A percentile compares a stretch with the other conserved stretches of the same genome.
phyloP scores from a whole-genome alignment of 2,888 invertebrate species.

The Geophilus truncorum region DNA sequence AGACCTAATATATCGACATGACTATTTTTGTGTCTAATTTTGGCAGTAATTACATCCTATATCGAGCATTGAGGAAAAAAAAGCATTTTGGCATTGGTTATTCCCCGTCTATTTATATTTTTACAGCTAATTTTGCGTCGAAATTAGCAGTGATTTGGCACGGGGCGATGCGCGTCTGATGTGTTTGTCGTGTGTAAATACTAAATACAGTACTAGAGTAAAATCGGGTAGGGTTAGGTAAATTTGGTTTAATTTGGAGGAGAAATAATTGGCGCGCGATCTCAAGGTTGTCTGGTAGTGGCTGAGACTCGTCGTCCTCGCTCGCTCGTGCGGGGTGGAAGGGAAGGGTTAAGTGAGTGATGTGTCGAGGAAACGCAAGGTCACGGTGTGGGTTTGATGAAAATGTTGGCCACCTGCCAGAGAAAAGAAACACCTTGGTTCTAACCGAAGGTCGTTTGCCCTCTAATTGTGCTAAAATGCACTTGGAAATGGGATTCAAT shows the following conservation, averaged over 20 bases:
- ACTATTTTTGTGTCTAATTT: no score
- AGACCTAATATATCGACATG: no score
- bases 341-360: slow-evolving; percentile 18
- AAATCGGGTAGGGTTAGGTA: no score
- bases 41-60: no score
- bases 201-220: no score
- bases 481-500: background rate
- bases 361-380: slow-evolving; percentile 17
- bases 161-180: no score
- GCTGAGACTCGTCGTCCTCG: slow-evolving; percentile 1
- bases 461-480: background rate
- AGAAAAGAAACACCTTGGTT: slow-evolving; percentile 17
- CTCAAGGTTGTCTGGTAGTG: background rate
- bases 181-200: no score
- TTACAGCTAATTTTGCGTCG: no score
- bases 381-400: slow-evolving; percentile 13
- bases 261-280: background rate
- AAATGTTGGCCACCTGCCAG: slow-evolving; percentile 25
- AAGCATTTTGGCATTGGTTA: no score
- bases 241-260: background rate
- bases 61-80: no score
- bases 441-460: slow-evolving; percentile 7
- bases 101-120: no score
- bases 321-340: background rate
- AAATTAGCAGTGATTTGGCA: no score